Percentiles rank a stretch among this genome's conserved stretches.
These are phyloP conservation scores for Agrotis segetum DNA, from an alignment of 2,888 invertebrate genomes.

Conservation along the genomic window DNA sequence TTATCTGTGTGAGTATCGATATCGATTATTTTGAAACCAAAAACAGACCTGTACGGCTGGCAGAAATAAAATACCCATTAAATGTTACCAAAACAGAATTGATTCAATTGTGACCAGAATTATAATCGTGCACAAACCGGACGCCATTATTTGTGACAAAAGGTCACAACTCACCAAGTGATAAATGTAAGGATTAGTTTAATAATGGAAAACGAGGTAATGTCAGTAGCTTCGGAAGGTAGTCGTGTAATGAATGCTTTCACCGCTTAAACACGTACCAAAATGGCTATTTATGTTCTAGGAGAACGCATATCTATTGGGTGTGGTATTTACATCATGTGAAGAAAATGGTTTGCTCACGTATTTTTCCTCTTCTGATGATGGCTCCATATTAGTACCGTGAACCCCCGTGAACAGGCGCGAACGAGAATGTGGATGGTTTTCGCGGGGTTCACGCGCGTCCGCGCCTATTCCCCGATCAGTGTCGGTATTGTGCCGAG, in stretches of 20 bases:
- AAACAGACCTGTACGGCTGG: conserved; percentile 10
- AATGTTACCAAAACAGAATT: conserved; percentile 57
- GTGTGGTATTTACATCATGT: neutral
- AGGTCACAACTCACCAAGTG: conserved; percentile 33
- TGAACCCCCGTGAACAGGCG: no score
- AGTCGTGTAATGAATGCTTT: conserved; percentile 24
- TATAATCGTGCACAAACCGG: conserved; percentile 48
- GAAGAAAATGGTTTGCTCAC: neutral
- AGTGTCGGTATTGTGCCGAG: no score
- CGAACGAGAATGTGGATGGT: no score
- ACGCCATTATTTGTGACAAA: conserved; percentile 41
- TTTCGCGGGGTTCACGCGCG: no score
- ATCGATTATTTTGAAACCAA: no score
- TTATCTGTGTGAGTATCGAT: conserved; percentile 24
- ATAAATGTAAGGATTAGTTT: conserved; percentile 44
- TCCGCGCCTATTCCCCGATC: no score
- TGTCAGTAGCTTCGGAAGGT: conserved; percentile 18
- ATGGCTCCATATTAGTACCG: no score
- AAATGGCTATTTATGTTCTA: conserved; percentile 5
- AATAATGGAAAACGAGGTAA: conserved; percentile 32
- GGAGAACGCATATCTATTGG: neutral
- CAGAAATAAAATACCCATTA: conserved; percentile 51
- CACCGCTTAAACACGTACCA: neutral
- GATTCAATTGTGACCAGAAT: conserved; percentile 40
- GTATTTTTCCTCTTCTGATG: no score